Conservation (phyloP, 1,140 invertebrate species). For the Drosophila cardini region DNA sequence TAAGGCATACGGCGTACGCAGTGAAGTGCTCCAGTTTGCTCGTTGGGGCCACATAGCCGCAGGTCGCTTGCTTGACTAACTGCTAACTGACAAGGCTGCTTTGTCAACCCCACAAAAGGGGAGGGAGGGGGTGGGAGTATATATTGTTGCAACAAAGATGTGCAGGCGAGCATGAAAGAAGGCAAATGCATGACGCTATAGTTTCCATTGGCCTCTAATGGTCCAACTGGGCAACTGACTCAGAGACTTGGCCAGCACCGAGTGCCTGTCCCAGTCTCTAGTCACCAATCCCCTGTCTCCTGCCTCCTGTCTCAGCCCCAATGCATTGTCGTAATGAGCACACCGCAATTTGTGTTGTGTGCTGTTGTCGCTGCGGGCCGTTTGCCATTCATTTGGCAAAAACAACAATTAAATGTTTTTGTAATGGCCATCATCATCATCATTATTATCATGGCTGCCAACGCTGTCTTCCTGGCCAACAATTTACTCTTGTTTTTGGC, state of each 20-base stretch:
- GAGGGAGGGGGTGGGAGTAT: background rate
- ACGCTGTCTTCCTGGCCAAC: conserved; percentile 54
- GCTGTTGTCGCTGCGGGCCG: conserved; percentile 69
- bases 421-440: conserved; percentile 65
- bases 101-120: conserved; percentile 43
- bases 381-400: conserved; percentile 83
- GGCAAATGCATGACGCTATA: conserved; percentile 62
- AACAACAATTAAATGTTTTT: conserved; percentile 83
- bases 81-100: conserved; percentile 69
- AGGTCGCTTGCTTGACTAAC: conserved; percentile 55
- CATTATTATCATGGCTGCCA: conserved; percentile 41
- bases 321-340: conserved; percentile 75
- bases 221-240: conserved; percentile 31
- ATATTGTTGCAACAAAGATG: conserved; percentile 48
- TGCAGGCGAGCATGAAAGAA: conserved; percentile 73
- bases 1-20: conserved; percentile 58
- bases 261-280: too few species aligned
- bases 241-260: too few species aligned
- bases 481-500: conserved; percentile 77
- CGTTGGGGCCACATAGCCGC: conserved; percentile 64
- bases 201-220: conserved; percentile 55
- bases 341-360: conserved; percentile 81
- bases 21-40: conserved; percentile 75
- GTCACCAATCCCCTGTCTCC: too few species aligned
- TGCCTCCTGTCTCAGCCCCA: too few species aligned